Conservation (phyloP, 2,888 invertebrate species). For the Diarsia rubi region DNA sequence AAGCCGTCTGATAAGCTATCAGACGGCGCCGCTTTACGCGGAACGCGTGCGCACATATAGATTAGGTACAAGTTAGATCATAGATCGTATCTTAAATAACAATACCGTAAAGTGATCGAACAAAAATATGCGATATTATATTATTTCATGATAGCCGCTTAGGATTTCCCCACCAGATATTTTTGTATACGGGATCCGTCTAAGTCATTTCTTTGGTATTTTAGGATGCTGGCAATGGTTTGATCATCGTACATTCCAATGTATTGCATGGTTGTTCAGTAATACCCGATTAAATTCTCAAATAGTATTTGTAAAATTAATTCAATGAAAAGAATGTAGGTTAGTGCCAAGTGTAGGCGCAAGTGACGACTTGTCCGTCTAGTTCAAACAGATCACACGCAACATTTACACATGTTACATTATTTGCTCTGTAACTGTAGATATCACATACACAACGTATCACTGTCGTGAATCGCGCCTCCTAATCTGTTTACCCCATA, state of each 20-base stretch:
- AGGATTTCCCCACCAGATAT: slow-evolving; percentile 41
- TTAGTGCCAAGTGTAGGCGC: slow-evolving; percentile 43
- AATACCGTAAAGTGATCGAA: slow-evolving; percentile 45
- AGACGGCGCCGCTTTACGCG: slow-evolving; percentile 40
- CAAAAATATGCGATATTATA: slow-evolving; percentile 39
- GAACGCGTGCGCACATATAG: slow-evolving; percentile 60
- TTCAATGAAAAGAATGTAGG: slow-evolving; percentile 44
- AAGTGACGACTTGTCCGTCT: slow-evolving; percentile 6
- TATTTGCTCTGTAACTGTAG: slow-evolving; percentile 16
- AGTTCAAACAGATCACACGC: slow-evolving; percentile 45
- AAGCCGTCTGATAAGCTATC: slow-evolving; percentile 55
- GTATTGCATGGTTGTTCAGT: not conserved
- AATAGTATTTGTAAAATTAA: slow-evolving; percentile 16
- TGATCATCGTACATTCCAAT: not conserved
- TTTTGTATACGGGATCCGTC: slow-evolving; percentile 7
- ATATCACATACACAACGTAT: slow-evolving; percentile 20
- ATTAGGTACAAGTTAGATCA: slow-evolving; percentile 57
- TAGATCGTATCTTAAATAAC: slow-evolving; percentile 49
- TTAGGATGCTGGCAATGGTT: slow-evolving; percentile 20
- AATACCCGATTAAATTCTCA: slow-evolving; percentile 5
- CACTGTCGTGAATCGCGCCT: not conserved
- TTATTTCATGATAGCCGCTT: slow-evolving; percentile 27
- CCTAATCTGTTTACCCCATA: slow-evolving; percentile 23
- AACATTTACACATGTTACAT: slow-evolving; percentile 49
- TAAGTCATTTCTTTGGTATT: slow-evolving; percentile 15